These are phyloP conservation scores for Nymphalis c-album DNA, from an alignment of 2,888 invertebrate genomes.

Conservation along the genomic window DNA sequence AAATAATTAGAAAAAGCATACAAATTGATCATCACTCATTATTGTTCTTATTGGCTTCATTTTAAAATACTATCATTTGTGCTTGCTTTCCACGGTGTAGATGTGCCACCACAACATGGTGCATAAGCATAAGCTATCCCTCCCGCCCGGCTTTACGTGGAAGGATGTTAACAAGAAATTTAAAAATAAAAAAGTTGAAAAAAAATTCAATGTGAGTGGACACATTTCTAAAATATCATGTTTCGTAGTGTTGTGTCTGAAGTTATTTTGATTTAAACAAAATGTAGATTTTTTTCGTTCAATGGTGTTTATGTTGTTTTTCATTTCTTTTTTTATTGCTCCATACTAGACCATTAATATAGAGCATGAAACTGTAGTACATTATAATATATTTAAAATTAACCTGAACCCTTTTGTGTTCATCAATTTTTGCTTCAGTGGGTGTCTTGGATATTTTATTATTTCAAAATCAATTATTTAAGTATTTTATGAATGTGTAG, in stretches of 20 bases:
- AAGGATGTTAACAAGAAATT: constrained; percentile 71
- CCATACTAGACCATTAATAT: constrained; percentile 10
- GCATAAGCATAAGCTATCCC: constrained; percentile 56
- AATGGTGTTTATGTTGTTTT: constrained; percentile 15
- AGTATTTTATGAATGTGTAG: constrained; percentile 28
- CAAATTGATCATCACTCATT: constrained; percentile 27
- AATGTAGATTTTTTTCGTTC: constrained; percentile 14
- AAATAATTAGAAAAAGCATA: not conserved
- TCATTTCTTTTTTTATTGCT: constrained; percentile 17
- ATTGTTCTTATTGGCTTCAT: constrained; percentile 30
- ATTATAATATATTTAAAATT: constrained; percentile 1
- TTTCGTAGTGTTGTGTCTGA: constrained; percentile 35
- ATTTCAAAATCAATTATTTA: constrained; percentile 12
- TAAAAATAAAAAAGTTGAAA: constrained; percentile 67
- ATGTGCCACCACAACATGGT: constrained; percentile 66
- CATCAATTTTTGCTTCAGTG: constrained; percentile 13
- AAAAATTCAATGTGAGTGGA: constrained; percentile 65
- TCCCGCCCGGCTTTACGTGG: constrained; percentile 74
- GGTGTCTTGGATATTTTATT: constrained; percentile 9
- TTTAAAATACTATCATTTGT: constrained; percentile 46
- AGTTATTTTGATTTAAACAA: constrained; percentile 39
- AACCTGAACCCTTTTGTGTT: constrained; percentile 5
- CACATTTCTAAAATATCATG: constrained; percentile 35
- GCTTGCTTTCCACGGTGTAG: constrained; percentile 68
- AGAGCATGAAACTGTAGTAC: constrained; percentile 24